These are phyloP conservation scores for Tenthredo amoena DNA, from an alignment of 2,888 invertebrate genomes.

Conservation along the genomic window DNA sequence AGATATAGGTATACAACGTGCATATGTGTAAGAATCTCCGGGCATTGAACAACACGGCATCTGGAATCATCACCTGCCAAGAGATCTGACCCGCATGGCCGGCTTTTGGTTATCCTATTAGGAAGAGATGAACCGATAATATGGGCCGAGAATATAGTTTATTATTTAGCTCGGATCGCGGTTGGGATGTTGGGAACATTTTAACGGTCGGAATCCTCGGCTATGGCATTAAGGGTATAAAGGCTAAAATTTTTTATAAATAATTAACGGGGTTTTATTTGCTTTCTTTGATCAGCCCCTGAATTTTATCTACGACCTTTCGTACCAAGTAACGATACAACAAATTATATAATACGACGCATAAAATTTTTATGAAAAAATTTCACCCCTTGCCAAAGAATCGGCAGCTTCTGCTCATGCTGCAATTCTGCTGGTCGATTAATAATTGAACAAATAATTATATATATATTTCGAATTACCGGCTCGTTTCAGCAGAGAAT, in stretches of 20 bases:
- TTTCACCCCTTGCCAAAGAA: background rate
- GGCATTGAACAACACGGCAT: constrained; percentile 59
- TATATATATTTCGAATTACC: constrained; percentile 66
- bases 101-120: constrained; percentile 76
- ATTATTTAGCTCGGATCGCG: constrained; percentile 38
- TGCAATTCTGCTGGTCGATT: too few relatives aligned
- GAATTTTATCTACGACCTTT: too few relatives aligned
- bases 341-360: too few relatives aligned
- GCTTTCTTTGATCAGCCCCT: too few relatives aligned
- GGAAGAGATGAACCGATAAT: constrained; percentile 53
- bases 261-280: background rate
- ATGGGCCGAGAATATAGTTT: constrained; percentile 7
- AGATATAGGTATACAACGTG: constrained; percentile 17
- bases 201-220: constrained; percentile 23
- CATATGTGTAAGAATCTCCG: constrained; percentile 16
- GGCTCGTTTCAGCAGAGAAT: constrained; percentile 74
- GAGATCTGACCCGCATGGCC: constrained; percentile 69
- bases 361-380: too few relatives aligned
- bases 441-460: background rate
- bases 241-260: background rate
- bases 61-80: constrained; percentile 70
- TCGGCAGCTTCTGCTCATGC: background rate
- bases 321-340: too few relatives aligned
- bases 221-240: background rate
- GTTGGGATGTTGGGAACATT: constrained; percentile 23